Conservation (phyloP, 2,888 invertebrate genomes). For the Anodontia alba region DNA sequence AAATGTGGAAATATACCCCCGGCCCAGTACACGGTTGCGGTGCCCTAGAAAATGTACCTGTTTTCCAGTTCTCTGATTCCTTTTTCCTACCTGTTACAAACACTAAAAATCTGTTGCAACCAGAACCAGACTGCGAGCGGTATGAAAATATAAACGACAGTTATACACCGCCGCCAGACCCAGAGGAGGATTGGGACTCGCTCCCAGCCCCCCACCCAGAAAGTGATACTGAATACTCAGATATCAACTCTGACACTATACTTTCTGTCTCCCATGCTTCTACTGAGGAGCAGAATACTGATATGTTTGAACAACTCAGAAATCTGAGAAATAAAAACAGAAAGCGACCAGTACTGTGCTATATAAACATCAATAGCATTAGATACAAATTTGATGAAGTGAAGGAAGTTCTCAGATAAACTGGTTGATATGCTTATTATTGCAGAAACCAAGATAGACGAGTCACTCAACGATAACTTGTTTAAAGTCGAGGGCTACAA, state of each 20-base stretch:
- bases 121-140: neutral
- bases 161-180: neutral
- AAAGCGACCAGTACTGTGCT: neutral
- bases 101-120: neutral
- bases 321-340: neutral
- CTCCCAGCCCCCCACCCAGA: constrained; percentile 12
- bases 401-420: neutral
- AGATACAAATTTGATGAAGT: neutral
- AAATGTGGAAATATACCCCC: constrained; percentile 14
- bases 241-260: neutral
- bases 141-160: constrained; percentile 14
- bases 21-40: neutral
- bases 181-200: constrained; percentile 12
- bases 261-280: neutral
- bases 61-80: constrained; percentile 7
- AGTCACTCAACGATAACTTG: constrained; percentile 2
- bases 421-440: too few relatives aligned
- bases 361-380: neutral
- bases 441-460: constrained; percentile 21
- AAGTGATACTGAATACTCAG: neutral
- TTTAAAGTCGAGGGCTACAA: constrained; percentile 9
- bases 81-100: neutral
- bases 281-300: too few relatives aligned
- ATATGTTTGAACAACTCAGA: neutral
- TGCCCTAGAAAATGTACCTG: neutral